These are phyloP conservation scores for Conus betulinus DNA, from an alignment of 1,140 invertebrate genomes.

Conservation along the genomic window DNA sequence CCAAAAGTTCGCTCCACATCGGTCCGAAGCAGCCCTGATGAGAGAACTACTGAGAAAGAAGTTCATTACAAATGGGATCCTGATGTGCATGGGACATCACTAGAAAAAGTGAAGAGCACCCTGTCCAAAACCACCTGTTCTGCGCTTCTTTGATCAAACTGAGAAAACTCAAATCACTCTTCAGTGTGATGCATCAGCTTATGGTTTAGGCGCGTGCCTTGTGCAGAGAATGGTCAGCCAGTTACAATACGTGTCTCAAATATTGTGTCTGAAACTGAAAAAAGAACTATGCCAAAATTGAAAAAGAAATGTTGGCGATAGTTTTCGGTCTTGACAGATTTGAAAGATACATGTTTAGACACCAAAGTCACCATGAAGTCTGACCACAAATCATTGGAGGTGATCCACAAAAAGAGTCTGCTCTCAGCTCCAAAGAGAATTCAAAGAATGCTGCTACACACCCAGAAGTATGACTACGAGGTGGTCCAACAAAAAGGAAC, in stretches of 20 bases:
- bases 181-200: conserved; percentile 21
- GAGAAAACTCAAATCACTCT: not conserved
- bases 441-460: conserved; percentile 60
- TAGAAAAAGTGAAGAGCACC: not conserved
- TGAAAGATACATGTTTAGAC: conserved; percentile 73
- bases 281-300: conserved; percentile 74
- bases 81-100: conserved; percentile 24
- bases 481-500: conserved; percentile 68
- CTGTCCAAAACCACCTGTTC: not conserved
- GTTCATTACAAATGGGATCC: conserved; percentile 35
- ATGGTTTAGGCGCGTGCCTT: not conserved
- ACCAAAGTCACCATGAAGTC: conserved; percentile 39
- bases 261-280: conserved; percentile 66
- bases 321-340: conserved; percentile 70
- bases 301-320: conserved; percentile 75
- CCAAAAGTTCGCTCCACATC: conserved; percentile 64
- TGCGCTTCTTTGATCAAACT: not conserved
- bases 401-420: conserved; percentile 48
- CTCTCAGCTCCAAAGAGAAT: conserved; percentile 44
- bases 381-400: conserved; percentile 51
- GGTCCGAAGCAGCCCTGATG: conserved; percentile 62
- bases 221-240: conserved; percentile 48
- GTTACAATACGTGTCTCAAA: conserved; percentile 72
- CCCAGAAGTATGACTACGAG: conserved; percentile 74
- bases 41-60: conserved; percentile 41